A percentile compares a stretch with the other conserved stretches of the same genome.
Evolutionary conservation across 1,140 invertebrate genomes (phyloP).

Genomic region (Periplaneta americana): DNA sequence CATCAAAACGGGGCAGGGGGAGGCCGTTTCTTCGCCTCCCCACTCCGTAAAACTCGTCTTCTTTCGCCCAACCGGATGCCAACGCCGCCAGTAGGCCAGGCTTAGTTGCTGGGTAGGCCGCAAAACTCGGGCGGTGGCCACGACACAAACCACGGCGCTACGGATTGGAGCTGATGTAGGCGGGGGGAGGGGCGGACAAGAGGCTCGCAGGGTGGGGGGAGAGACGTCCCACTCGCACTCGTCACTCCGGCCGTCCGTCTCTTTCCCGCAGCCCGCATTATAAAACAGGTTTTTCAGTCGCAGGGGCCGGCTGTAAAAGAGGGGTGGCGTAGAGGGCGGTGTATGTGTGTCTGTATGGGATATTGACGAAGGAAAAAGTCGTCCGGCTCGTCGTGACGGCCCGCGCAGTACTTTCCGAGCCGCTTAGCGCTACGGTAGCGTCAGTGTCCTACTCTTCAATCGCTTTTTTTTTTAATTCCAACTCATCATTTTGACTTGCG

Average conservation of each 20-base stretch:
- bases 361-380: constrained; percentile 21
- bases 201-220: not conserved
- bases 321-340: constrained; percentile 19
- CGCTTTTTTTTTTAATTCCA: not conserved
- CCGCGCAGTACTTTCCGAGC: constrained; percentile 15
- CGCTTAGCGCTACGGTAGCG: not conserved
- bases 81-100: constrained; percentile 6
- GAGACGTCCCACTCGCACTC: not conserved
- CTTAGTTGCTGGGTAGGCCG: constrained; percentile 29
- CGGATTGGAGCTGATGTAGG: constrained; percentile 20
- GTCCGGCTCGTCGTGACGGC: constrained; percentile 22
- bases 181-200: not conserved
- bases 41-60: not conserved
- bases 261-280: not conserved
- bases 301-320: constrained; percentile 5
- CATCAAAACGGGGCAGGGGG: no score
- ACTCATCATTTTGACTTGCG: not conserved
- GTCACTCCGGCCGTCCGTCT: no score
- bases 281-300: not conserved
- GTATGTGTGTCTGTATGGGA: constrained; percentile 5
- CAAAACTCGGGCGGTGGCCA: constrained; percentile 31
- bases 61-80: constrained; percentile 13
- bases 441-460: not conserved
- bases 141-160: constrained; percentile 23
- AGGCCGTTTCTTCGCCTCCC: not conserved